Percentiles rank a stretch among this genome's conserved stretches.
These are phyloP conservation scores for Scaptomyza cyrtandrae DNA, from an alignment of 2,888 invertebrate species.

Conservation along the genomic window DNA sequence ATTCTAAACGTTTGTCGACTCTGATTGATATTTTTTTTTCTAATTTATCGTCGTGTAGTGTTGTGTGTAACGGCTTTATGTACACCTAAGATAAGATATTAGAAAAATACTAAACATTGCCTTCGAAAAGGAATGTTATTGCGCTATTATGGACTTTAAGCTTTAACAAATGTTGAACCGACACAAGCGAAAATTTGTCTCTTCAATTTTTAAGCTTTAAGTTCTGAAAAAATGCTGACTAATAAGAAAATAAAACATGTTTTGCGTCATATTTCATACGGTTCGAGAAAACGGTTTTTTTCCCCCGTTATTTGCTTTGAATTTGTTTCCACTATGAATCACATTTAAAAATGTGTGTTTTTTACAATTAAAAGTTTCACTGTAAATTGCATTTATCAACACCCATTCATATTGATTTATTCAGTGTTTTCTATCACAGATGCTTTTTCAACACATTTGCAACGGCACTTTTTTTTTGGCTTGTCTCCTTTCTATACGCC, in stretches of 20 bases:
- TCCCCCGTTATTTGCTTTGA: conserved; percentile 26
- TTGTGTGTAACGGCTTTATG: conserved; percentile 8
- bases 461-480: conserved; percentile 12
- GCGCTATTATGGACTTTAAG: conserved; percentile 15
- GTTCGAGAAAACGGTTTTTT: conserved; percentile 29
- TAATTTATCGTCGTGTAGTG: not conserved
- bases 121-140: conserved; percentile 12
- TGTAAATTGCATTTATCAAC: conserved; percentile 21
- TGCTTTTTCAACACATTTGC: conserved; percentile 26
- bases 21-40: not conserved
- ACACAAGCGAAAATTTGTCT: not conserved
- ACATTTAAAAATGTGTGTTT: conserved; percentile 21
- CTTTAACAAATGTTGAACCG: not conserved
- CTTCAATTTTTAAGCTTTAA: not conserved
- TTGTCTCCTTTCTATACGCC: conserved; percentile 26
- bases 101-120: conserved; percentile 5
- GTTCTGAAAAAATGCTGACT: conserved; percentile 30
- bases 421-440: conserved; percentile 21
- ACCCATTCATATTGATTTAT: conserved; percentile 25
- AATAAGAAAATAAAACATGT: conserved; percentile 6
- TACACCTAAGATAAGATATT: conserved; percentile 43
- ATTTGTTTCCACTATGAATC: conserved; percentile 50
- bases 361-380: conserved; percentile 23
- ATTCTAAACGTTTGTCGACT: not conserved
- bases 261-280: conserved; percentile 50